phyloP scores from a whole-genome alignment of 2,888 invertebrate species.

The Ophion slaviceki region DNA sequence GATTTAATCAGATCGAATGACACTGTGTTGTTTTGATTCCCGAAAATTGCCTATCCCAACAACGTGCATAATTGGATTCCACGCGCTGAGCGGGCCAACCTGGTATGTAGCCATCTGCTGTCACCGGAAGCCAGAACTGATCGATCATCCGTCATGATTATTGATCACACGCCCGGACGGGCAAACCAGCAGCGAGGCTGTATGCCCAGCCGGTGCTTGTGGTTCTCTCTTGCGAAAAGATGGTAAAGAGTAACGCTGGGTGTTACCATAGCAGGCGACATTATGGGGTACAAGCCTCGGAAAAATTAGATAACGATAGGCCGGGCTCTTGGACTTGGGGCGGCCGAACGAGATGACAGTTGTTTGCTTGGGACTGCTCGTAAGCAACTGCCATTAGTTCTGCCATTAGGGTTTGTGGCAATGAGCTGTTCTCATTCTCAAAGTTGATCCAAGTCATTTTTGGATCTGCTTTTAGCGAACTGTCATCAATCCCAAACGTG shows the following conservation, averaged over 20 bases:
- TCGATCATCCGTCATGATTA: slow-evolving; percentile 67
- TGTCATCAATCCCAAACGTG: too few species aligned
- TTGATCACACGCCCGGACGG: slow-evolving; percentile 54
- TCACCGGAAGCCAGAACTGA: slow-evolving; percentile 46
- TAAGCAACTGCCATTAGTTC: neutral
- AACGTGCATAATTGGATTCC: slow-evolving; percentile 14
- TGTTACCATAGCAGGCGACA: slow-evolving; percentile 8
- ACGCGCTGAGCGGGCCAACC: neutral
- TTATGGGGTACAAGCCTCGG: neutral
- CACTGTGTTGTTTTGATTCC: neutral
- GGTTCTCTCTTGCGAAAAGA: slow-evolving; percentile 30
- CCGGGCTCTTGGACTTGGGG: neutral
- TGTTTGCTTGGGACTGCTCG: neutral
- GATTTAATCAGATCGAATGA: neutral
- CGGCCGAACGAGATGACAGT: neutral
- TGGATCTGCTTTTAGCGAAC: too few species aligned
- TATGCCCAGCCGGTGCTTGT: slow-evolving; percentile 42
- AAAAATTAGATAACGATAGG: neutral
- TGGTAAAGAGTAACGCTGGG: slow-evolving; percentile 19
- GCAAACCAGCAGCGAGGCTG: slow-evolving; percentile 28
- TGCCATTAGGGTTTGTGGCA: neutral
- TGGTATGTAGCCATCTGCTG: slow-evolving; percentile 54
- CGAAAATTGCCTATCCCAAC: neutral
- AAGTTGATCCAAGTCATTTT: too few species aligned
- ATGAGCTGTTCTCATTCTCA: too few species aligned